Conservation (phyloP, 1,140 invertebrate genomes). For the Solen grandis region DNA sequence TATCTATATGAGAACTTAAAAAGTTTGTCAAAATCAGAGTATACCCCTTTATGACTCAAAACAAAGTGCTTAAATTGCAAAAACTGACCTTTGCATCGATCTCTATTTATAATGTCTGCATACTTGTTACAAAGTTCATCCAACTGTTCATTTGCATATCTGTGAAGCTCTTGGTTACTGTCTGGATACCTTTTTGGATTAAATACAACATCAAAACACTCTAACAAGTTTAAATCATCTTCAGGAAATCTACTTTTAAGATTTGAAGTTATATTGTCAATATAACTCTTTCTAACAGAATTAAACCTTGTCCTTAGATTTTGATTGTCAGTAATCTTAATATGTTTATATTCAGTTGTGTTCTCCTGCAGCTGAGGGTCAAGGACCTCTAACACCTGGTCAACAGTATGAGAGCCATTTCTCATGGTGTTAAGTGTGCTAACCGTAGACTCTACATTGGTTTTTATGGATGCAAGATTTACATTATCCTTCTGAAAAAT, state of each 20-base stretch:
- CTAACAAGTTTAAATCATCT: neutral
- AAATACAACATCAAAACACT: neutral
- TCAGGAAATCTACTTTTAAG: neutral
- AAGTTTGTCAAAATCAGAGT: too few species aligned
- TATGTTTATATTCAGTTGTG: neutral
- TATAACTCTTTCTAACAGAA: neutral
- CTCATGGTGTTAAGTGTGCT: neutral
- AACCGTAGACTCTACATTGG: neutral
- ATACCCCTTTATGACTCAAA: neutral
- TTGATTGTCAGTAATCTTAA: neutral
- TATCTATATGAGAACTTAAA: too few species aligned
- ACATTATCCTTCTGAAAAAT: neutral
- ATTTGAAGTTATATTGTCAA: neutral
- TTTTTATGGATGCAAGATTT: neutral
- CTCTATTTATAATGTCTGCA: neutral
- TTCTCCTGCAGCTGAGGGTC: neutral
- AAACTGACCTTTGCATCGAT: neutral
- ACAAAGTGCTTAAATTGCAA: neutral
- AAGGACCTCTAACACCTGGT: neutral
- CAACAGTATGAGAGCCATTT: neutral
- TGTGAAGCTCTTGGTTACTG: neutral
- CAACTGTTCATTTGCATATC: neutral
- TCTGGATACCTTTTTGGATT: neutral
- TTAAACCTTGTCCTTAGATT: neutral
- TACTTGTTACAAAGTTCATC: neutral